Evolutionary conservation across 2,797 vertebrate species (phyloP).

Genomic region (Danio tinwini): DNA sequence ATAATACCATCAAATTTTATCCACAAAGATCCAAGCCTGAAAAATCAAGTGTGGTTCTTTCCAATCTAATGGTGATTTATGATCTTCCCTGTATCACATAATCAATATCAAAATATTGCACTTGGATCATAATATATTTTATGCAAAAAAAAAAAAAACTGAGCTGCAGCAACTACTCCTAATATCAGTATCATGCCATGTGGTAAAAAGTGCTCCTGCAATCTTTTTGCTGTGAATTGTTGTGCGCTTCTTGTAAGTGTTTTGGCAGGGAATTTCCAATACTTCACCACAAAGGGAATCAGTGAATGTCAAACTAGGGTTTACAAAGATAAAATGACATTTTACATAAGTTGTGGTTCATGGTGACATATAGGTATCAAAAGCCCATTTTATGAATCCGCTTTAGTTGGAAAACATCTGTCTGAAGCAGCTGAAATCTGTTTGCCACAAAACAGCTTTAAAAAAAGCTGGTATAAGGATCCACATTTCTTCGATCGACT

Average conservation of each 20-base stretch:
- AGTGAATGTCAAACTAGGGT: conserved; percentile 24
- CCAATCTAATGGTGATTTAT: not conserved
- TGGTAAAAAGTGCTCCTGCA: not conserved
- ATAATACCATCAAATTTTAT: conserved; percentile 4
- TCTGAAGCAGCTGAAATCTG: conserved; percentile 4
- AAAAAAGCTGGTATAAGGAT: conserved; percentile 34
- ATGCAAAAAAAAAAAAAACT: conserved; percentile 19
- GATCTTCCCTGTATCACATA: conserved; percentile 27
- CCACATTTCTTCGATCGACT: not conserved
- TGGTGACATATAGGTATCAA: conserved; percentile 2
- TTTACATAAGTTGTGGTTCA: conserved; percentile 13
- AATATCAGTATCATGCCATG: conserved; percentile 31
- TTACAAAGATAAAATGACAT: conserved; percentile 31
- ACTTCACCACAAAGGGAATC: conserved; percentile 27
- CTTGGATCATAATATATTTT: conserved; percentile 18
- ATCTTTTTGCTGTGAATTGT: not conserved
- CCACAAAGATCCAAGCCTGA: not conserved
- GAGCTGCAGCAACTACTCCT: not conserved
- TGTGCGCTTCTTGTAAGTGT: conserved; percentile 13
- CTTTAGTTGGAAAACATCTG: conserved; percentile 10
- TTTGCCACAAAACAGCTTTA: not conserved
- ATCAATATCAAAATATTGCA: conserved; percentile 43
- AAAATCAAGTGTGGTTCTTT: not conserved
- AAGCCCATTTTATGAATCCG: conserved; percentile 12
- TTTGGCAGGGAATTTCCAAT: conserved; percentile 23